These are phyloP conservation scores for Cataglyphis livida DNA, from an alignment of 2,888 invertebrate species.

Conservation along the genomic window DNA sequence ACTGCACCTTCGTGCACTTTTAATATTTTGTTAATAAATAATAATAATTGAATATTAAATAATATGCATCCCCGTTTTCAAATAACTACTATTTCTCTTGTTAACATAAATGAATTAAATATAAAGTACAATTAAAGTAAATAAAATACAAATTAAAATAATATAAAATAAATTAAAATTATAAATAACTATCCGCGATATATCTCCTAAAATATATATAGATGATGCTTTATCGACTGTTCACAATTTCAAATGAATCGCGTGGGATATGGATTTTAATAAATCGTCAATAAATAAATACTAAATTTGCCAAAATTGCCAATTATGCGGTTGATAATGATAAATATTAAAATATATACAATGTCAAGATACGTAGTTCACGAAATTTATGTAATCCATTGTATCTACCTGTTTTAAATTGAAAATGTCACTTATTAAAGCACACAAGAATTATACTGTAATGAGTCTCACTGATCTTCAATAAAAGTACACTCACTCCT, in stretches of 20 bases:
- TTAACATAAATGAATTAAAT: not conserved
- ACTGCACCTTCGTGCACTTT: not conserved
- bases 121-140: not conserved
- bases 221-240: not conserved
- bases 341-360: not conserved
- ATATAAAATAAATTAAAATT: not conserved
- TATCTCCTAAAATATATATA: not conserved
- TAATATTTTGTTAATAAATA: not conserved
- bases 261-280: not conserved
- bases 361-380: not conserved
- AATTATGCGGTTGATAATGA: not conserved
- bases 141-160: too few species aligned
- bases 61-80: not conserved
- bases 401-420: not conserved
- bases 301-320: not conserved
- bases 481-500: too few species aligned
- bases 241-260: not conserved
- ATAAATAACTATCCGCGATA: not conserved
- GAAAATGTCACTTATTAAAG: not conserved
- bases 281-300: not conserved
- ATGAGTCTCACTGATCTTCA: not conserved
- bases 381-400: too few species aligned
- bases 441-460: not conserved
- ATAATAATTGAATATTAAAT: not conserved
- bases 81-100: not conserved